phyloP scores from a whole-genome alignment of 2,888 invertebrate genomes.

The Lasioglossum lativentre region DNA sequence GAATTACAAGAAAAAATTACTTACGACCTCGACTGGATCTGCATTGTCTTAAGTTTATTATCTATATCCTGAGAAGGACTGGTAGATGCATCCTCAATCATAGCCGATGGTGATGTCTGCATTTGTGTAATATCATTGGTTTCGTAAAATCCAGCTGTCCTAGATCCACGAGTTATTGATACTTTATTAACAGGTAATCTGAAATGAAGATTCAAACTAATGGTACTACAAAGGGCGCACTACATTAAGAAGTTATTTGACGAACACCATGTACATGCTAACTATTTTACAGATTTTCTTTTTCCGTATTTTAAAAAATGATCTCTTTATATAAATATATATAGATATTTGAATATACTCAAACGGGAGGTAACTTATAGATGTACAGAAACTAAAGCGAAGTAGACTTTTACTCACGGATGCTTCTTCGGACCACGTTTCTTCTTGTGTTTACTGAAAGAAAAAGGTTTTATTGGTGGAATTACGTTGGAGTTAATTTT shows the following conservation, averaged over 20 bases:
- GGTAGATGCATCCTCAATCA: slow-evolving; percentile 77
- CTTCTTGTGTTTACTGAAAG: slow-evolving; percentile 83
- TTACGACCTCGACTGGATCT: slow-evolving; percentile 81
- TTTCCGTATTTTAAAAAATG: neutral
- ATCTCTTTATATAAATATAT: neutral
- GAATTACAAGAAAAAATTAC: slow-evolving; percentile 45
- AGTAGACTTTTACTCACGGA: slow-evolving; percentile 76
- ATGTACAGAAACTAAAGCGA: neutral
- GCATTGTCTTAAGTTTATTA: slow-evolving; percentile 79
- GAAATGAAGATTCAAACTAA: slow-evolving; percentile 58
- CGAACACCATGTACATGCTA: neutral
- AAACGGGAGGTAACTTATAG: neutral
- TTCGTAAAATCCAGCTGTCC: slow-evolving; percentile 76
- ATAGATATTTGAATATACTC: neutral
- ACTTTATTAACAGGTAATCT: slow-evolving; percentile 77
- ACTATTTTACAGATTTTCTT: neutral
- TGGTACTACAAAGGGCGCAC: slow-evolving; percentile 30
- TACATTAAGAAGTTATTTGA: slow-evolving; percentile 18
- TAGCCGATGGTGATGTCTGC: slow-evolving; percentile 76
- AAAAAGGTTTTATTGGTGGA: slow-evolving; percentile 69
- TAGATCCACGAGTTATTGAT: slow-evolving; percentile 74
- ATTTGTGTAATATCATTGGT: slow-evolving; percentile 74
- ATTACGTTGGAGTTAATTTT: slow-evolving; percentile 42
- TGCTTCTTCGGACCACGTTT: slow-evolving; percentile 80
- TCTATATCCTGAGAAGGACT: slow-evolving; percentile 82